Percentiles rank a stretch among this genome's conserved stretches.
Conservation (phyloP, 2,113 vertebrate species). For the Mormyrus lacerda region DNA sequence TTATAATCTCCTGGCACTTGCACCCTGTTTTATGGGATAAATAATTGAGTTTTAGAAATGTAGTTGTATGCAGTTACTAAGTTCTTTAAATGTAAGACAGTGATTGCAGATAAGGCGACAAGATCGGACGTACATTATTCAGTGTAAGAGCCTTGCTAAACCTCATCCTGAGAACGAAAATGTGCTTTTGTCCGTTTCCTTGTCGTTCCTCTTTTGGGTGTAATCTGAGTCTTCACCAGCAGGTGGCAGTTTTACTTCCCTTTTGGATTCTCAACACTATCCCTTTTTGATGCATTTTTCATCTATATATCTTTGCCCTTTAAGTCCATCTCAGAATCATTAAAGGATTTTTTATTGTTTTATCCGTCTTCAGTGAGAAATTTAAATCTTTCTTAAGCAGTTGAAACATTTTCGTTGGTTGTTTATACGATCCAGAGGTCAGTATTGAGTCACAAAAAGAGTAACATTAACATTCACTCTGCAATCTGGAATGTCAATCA, state of each 20-base stretch:
- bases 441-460: background rate
- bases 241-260: constrained; percentile 39
- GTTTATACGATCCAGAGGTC: background rate
- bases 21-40: background rate
- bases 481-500: background rate
- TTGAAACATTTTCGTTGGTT: background rate
- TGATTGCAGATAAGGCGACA: background rate
- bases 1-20: background rate
- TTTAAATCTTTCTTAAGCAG: background rate
- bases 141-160: background rate
- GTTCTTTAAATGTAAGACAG: background rate
- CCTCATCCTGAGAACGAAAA: background rate
- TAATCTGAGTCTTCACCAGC: constrained; percentile 39
- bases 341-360: background rate
- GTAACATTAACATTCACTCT: background rate
- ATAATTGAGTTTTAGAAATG: background rate
- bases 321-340: background rate
- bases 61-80: background rate
- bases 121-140: background rate
- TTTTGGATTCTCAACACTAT: background rate
- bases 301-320: background rate
- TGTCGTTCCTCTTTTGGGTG: background rate
- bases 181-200: background rate
- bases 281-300: background rate
- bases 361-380: background rate